Evolutionary conservation across 1,140 invertebrate species (phyloP), one percentile per base, ranked within the genome.

Genomic region (Lasioglossum albipes): DNA sequence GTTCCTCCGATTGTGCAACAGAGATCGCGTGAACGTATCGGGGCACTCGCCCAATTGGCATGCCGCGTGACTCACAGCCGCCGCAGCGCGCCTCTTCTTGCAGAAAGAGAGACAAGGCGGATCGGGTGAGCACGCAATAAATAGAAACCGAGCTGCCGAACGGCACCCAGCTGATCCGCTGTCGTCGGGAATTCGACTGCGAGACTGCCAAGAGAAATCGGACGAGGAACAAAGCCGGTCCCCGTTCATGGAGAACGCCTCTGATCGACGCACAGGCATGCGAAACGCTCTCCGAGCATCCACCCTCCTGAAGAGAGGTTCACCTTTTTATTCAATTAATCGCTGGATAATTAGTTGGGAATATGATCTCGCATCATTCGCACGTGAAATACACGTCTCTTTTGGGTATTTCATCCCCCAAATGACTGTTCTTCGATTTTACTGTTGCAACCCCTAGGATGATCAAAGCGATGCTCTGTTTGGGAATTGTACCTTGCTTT

Each of bases 11-110:
- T 86, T 86, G 81, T 69, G 64, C 70, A 82, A 82, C 73, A 9
- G 10, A 27, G 7, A 27, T 5, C 52, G 20, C 75, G 67, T 7
- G 62, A 65, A 70, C 31, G 67, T 84, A 88, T 84, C 81, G 82
- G 77, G 85, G 74, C 82, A 84, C 81, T 79, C 57, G 77, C 83
- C 83, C 81, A 86, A 81, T 83, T 87, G 86, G 88, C 88, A 86
- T 87, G 62, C 74, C 78, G 75, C 75, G 75, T 78, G 81, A 85
- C 22, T 84, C 80, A 79, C 86, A 36, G 36, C 36, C 36, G 36
- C 2, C 36, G 36, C 36, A 36, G 83, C 82, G 82, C 73, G 45
- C 36, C 41, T 72, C 66, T 81, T 72, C 41, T 31, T n/a, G 67
- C 22, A 85, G 83, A 87, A 80, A 71, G 57, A 88, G 64, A 62